Evolutionary conservation across 64 coral and sea anemone species (phyloP), one percentile per base, ranked within the genome.

Genomic region (Porites australiensis): DNA sequence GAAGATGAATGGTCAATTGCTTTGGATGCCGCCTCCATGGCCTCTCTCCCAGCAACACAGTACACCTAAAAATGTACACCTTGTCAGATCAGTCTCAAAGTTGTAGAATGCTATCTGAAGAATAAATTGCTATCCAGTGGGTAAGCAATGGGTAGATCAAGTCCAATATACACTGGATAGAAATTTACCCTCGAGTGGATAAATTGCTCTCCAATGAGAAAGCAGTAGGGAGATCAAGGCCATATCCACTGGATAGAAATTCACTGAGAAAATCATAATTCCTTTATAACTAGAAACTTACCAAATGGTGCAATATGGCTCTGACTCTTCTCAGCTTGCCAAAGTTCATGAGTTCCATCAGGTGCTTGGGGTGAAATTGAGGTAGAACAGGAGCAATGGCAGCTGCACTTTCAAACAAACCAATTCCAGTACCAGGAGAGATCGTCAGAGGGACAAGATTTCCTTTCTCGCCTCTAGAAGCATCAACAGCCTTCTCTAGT

Each of bases 261-360:
- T 37, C 12, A 12, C 54, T 9, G 3, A 57, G 3, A 57, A 7
- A 57, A 9, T 6, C 23, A 8, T 9, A 4, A 87, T 18, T 71
- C 2, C n/a, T 58, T 11, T 75, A 5, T 22, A 13, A 18, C 22
- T 5, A 66, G 37, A 20, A 51, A 88, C 94, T 47, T 89, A 99
- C 98, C 94, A 99, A 64, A 67, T 99, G 98, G 64, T 91, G 91
- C 48, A 99, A 77, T 44, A 99, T 99, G 13, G 98, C 98, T 71
- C 98, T 74, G 21, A 93, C 98, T 60, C 98, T 88, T 59, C 94
- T 96, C 65, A 99, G 62, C 57, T 99, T 99, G 9, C 98, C 98
- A 93, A 95, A 99, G 77, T 99, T 95, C 94, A 99, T 95, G 16
- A 99, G 83, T 58, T 99, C 98, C 94, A 96, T 99, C 88, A 99